Evolutionary conservation across 1,140 invertebrate species (phyloP).

Genomic region (Aphidius ervi): DNA sequence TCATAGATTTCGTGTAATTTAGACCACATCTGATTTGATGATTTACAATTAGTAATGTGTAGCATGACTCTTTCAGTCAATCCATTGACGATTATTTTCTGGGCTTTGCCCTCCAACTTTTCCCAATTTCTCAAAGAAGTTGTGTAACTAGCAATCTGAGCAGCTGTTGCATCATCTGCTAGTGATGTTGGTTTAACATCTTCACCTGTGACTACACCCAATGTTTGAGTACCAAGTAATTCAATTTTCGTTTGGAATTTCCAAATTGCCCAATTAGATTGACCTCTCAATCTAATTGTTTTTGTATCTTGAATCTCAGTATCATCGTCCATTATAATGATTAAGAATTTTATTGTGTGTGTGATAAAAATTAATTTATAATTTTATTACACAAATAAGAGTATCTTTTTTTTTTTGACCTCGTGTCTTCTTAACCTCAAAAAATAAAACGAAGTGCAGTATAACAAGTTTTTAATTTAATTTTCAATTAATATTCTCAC

Average conservation of each 20-base stretch:
- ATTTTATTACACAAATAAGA: too few species aligned
- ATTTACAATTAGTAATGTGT: constrained; percentile 33
- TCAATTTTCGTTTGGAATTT: constrained; percentile 28
- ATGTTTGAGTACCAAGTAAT: constrained; percentile 11
- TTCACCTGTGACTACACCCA: constrained; percentile 11
- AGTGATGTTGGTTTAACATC: background rate
- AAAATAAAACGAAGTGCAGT: too few species aligned
- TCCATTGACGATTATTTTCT: constrained; percentile 30
- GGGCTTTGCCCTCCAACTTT: constrained; percentile 25
- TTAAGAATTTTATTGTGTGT: too few species aligned
- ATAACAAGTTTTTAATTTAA: too few species aligned
- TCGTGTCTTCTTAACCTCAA: too few species aligned
- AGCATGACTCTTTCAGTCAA: constrained; percentile 30
- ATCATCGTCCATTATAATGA: too few species aligned
- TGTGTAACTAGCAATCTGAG: background rate
- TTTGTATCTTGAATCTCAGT: too few species aligned
- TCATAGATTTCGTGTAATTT: constrained; percentile 30
- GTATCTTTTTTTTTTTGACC: too few species aligned
- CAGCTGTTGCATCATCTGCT: background rate
- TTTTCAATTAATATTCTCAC: too few species aligned
- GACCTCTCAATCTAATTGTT: background rate
- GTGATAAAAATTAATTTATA: too few species aligned
- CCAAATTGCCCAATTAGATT: constrained; percentile 25
- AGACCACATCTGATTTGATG: constrained; percentile 31
- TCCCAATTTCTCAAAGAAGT: constrained; percentile 20